Evolutionary conservation across 2,888 invertebrate species (phyloP).

Genomic region (Reticulitermes lucifugus): DNA sequence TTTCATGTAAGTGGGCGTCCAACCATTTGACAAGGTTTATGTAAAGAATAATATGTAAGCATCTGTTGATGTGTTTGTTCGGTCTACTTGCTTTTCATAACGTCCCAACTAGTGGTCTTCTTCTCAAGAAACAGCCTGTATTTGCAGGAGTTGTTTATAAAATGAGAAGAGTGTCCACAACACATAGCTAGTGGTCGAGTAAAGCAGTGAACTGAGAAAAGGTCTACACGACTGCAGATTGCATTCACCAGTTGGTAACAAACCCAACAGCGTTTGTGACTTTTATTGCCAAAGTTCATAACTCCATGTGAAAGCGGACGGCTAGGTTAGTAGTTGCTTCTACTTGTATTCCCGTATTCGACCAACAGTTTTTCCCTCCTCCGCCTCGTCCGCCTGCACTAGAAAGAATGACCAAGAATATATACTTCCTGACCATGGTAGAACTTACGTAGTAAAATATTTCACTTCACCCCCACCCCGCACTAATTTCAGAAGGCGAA

Average conservation of each 20-base stretch:
- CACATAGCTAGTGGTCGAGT: neutral
- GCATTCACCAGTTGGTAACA: slow-evolving; percentile 21
- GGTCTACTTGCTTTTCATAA: too few relatives aligned
- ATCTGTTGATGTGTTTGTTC: too few relatives aligned
- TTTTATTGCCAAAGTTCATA: slow-evolving; percentile 24
- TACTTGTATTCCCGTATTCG: neutral
- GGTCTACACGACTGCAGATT: neutral
- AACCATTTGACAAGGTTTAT: too few relatives aligned
- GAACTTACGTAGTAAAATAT: neutral
- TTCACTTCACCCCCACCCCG: neutral
- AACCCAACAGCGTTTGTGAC: slow-evolving; percentile 15
- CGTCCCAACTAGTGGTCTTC: too few relatives aligned
- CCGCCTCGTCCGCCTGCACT: neutral
- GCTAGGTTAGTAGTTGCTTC: neutral
- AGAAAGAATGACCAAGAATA: neutral
- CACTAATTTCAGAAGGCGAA: neutral
- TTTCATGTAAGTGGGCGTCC: too few relatives aligned
- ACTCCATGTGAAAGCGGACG: neutral
- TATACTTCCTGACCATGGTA: neutral
- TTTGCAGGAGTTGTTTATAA: neutral
- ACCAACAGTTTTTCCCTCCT: neutral
- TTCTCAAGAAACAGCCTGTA: neutral
- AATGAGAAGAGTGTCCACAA: neutral
- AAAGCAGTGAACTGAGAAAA: slow-evolving; percentile 19
- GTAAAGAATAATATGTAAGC: too few relatives aligned